Conservation (phyloP, 2,797 vertebrate genomes). For the Scleropages formosus region DNA sequence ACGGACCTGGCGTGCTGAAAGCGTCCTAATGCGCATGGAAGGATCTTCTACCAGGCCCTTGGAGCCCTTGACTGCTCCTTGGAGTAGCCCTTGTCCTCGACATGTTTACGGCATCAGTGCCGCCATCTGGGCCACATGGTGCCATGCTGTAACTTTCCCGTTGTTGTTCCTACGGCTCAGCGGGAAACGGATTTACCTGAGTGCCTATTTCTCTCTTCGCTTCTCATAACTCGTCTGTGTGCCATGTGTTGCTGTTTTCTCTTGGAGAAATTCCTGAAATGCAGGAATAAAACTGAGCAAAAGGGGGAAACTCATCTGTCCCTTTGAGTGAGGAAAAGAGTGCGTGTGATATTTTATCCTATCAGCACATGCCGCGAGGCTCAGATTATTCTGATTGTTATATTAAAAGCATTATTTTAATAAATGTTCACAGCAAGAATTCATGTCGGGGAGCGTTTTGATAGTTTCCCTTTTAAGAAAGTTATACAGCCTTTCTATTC, state of each 20-base stretch:
- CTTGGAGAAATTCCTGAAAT: too few species aligned
- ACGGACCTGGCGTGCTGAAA: background rate
- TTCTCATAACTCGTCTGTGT: too few species aligned
- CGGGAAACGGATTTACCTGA: background rate
- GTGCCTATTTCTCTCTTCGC: background rate
- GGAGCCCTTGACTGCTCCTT: background rate
- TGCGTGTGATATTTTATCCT: background rate
- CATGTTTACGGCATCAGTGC: background rate
- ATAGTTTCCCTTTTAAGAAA: constrained; percentile 9
- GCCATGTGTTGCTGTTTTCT: too few species aligned
- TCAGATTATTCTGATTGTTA: too few species aligned
- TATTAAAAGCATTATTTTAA: too few species aligned
- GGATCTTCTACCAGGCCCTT: background rate
- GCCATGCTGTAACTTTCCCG: background rate
- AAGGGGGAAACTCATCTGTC: too few species aligned
- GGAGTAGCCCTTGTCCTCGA: background rate
- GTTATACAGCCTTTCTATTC: background rate
- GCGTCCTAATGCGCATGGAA: background rate
- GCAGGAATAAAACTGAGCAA: too few species aligned
- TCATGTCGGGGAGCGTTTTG: background rate
- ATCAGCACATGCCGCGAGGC: too few species aligned
- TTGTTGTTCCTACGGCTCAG: background rate
- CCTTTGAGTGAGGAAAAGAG: background rate
- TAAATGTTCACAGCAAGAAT: too few species aligned
- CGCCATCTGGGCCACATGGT: background rate